Conservation (phyloP, 2,888 invertebrate genomes). For the Hirtodrosophila histrioides region DNA sequence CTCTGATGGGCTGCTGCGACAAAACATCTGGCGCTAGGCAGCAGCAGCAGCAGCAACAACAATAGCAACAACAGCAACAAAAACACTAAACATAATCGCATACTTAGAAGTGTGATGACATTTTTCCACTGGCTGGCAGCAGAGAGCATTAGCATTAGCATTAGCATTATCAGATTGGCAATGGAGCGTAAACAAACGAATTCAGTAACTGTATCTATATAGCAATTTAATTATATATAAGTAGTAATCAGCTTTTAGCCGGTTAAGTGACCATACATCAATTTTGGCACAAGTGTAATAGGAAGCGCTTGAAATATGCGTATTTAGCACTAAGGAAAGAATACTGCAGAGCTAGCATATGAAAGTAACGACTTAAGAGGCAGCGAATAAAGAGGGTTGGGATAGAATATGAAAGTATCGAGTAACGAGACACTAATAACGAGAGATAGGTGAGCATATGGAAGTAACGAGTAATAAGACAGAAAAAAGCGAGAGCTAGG, state of each 20-base stretch:
- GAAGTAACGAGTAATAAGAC: too few relatives aligned
- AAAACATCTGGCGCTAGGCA: conserved; percentile 64
- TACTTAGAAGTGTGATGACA: conserved; percentile 48
- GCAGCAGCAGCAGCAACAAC: conserved; percentile 28
- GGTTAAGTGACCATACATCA: conserved; percentile 27
- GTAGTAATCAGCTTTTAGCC: conserved; percentile 25
- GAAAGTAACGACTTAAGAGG: neutral
- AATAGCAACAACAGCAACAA: conserved; percentile 21
- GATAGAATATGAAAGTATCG: too few relatives aligned
- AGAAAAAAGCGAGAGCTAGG: too few relatives aligned
- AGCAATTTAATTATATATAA: conserved; percentile 49
- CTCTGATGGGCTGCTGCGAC: conserved; percentile 52
- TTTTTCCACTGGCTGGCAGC: conserved; percentile 42
- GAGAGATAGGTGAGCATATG: too few relatives aligned
- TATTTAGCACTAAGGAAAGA: neutral
- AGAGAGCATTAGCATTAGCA: conserved; percentile 40
- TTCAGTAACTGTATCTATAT: conserved; percentile 27
- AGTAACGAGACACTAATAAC: too few relatives aligned
- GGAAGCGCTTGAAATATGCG: neutral
- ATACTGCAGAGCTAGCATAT: too few relatives aligned
- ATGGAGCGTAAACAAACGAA: conserved; percentile 41
- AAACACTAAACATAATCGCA: conserved; percentile 46
- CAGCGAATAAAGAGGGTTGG: neutral
- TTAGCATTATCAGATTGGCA: conserved; percentile 56
- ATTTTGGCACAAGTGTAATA: conserved; percentile 4